Evolutionary conservation across 2,888 invertebrate species (phyloP).

Genomic region (Homarus gammarus): DNA sequence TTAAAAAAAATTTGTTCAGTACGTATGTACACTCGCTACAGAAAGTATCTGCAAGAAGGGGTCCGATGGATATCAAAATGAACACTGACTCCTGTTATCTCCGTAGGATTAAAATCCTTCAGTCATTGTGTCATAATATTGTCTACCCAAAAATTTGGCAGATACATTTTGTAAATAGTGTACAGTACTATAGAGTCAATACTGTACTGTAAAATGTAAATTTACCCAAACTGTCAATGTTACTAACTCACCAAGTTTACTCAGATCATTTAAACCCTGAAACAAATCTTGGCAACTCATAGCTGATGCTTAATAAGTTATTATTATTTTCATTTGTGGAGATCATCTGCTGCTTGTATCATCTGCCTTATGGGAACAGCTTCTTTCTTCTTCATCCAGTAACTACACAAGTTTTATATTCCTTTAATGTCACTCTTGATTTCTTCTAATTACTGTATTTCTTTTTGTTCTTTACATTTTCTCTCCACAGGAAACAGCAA

Average conservation of each 20-base stretch:
- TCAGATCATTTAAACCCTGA: constrained; percentile 8
- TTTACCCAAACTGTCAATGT: background rate
- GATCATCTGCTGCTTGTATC: no score
- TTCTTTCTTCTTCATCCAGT: no score
- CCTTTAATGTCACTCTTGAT: no score
- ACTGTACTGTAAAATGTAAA: background rate
- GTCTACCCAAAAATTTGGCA: background rate
- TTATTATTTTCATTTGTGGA: no score
- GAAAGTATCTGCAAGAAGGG: no score
- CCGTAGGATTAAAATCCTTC: background rate
- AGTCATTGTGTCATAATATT: background rate
- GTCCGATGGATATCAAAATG: background rate
- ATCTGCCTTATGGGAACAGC: no score
- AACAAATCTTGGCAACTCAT: background rate
- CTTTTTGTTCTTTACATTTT: no score
- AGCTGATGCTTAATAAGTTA: background rate
- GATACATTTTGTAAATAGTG: background rate
- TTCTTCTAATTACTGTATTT: no score
- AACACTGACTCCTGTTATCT: background rate
- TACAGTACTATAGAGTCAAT: background rate
- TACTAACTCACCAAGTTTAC: constrained; percentile 22
- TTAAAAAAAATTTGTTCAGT: background rate
- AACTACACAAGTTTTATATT: no score
- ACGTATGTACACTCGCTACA: no score
- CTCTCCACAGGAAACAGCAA: no score